phyloP scores from a whole-genome alignment of 1,140 invertebrate genomes.

The Leptinotarsa texana region DNA sequence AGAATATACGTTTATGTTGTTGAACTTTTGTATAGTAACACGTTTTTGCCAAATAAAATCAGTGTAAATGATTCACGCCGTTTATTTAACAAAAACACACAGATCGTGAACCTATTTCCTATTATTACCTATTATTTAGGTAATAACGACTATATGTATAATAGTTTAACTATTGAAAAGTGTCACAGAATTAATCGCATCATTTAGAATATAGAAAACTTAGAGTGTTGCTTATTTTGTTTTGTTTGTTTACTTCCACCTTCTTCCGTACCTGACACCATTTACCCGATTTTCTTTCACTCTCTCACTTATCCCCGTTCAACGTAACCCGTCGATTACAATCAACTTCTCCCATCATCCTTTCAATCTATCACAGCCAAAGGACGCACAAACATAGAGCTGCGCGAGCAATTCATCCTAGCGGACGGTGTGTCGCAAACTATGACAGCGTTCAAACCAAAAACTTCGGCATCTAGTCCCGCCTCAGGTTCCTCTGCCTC shows the following conservation, averaged over 20 bases:
- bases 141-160: too few relatives aligned
- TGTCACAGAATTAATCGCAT: slow-evolving; percentile 18
- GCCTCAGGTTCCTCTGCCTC: slow-evolving; percentile 68
- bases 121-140: too few relatives aligned
- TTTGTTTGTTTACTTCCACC: slow-evolving; percentile 51
- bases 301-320: neutral
- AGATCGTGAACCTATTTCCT: too few relatives aligned
- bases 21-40: too few relatives aligned
- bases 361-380: slow-evolving; percentile 73
- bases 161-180: neutral
- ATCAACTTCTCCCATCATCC: slow-evolving; percentile 48
- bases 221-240: slow-evolving; percentile 51
- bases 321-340: slow-evolving; percentile 25
- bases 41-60: too few relatives aligned
- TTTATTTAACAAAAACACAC: too few relatives aligned
- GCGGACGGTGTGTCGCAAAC: slow-evolving; percentile 96
- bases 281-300: slow-evolving; percentile 11
- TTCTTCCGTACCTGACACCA: slow-evolving; percentile 28
- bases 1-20: too few relatives aligned
- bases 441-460: slow-evolving; percentile 93
- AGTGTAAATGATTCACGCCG: too few relatives aligned
- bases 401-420: slow-evolving; percentile 97
- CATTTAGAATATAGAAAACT: slow-evolving; percentile 12
- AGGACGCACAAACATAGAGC: slow-evolving; percentile 98
- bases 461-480: slow-evolving; percentile 80